Percentiles rank a stretch among this genome's conserved stretches.
Conservation (phyloP, 2,888 invertebrate genomes). For the Opisthograptis luteolata region DNA sequence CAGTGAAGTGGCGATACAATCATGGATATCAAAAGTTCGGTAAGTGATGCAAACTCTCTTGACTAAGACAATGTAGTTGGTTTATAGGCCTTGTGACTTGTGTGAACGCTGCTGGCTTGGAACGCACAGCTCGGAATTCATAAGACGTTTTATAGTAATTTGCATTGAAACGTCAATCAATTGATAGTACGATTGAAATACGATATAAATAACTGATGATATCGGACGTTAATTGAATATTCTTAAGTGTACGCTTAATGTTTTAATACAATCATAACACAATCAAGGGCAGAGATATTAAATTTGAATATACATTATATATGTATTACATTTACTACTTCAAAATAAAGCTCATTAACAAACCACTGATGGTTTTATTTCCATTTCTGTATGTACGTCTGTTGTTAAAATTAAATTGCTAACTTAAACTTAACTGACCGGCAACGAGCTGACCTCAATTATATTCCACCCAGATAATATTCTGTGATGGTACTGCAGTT, state of each 20-base stretch:
- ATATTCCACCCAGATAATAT: neutral
- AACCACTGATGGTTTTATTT: too few relatives aligned
- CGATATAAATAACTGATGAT: slow-evolving; percentile 7
- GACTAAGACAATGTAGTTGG: slow-evolving; percentile 42
- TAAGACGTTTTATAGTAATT: slow-evolving; percentile 11
- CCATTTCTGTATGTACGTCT: too few relatives aligned
- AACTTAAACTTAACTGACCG: neutral
- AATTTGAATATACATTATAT: too few relatives aligned
- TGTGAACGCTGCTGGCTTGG: slow-evolving; percentile 32
- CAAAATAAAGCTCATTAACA: neutral
- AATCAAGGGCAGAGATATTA: slow-evolving; percentile 12
- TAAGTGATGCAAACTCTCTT: slow-evolving; percentile 58
- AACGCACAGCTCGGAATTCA: slow-evolving; percentile 23
- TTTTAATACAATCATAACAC: slow-evolving; percentile 14
- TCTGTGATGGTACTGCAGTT: neutral
- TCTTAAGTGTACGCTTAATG: slow-evolving; percentile 1
- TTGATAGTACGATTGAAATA: slow-evolving; percentile 17
- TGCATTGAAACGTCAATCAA: slow-evolving; percentile 26
- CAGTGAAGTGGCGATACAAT: slow-evolving; percentile 41
- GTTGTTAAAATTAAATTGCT: neutral
- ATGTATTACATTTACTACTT: too few relatives aligned
- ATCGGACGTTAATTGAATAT: slow-evolving; percentile 11
- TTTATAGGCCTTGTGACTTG: slow-evolving; percentile 34
- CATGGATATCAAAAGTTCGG: slow-evolving; percentile 67
- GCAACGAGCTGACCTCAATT: neutral